phyloP scores from a whole-genome alignment of 2,113 vertebrate species.

The Mus spicilegus region DNA sequence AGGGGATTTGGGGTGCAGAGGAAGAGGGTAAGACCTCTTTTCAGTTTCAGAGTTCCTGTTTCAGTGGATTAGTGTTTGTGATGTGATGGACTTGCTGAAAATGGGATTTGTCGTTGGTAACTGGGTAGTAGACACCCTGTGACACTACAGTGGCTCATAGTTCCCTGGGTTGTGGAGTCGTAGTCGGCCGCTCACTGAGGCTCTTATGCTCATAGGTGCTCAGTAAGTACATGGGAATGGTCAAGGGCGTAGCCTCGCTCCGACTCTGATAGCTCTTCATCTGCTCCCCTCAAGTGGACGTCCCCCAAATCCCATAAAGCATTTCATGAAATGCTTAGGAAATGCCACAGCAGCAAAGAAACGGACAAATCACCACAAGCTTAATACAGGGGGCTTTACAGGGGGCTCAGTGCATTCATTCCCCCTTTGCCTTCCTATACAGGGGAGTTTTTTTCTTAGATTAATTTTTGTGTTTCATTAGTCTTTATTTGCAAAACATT shows the following conservation, averaged over 20 bases:
- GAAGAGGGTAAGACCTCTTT: background rate
- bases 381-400: background rate
- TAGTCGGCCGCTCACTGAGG: background rate
- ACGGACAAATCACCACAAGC: background rate
- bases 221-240: background rate
- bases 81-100: conserved; percentile 1
- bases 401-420: background rate
- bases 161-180: background rate
- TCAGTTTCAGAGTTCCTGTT: conserved; percentile 13
- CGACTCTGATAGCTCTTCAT: background rate
- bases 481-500: conserved; percentile 57
- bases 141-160: background rate
- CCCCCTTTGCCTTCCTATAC: background rate
- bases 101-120: conserved; percentile 23
- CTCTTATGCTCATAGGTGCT: background rate
- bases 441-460: conserved; percentile 5
- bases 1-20: background rate
- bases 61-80: conserved; percentile 22
- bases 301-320: background rate
- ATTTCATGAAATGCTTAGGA: background rate
- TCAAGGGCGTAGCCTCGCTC: background rate
- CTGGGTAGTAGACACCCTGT: background rate
- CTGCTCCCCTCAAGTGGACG: background rate
- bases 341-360: background rate
- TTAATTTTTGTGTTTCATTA: background rate